Evolutionary conservation across 2,797 vertebrate species (phyloP), one percentile per base, ranked within the genome.

Genomic region (Saxicola maurus): DNA sequence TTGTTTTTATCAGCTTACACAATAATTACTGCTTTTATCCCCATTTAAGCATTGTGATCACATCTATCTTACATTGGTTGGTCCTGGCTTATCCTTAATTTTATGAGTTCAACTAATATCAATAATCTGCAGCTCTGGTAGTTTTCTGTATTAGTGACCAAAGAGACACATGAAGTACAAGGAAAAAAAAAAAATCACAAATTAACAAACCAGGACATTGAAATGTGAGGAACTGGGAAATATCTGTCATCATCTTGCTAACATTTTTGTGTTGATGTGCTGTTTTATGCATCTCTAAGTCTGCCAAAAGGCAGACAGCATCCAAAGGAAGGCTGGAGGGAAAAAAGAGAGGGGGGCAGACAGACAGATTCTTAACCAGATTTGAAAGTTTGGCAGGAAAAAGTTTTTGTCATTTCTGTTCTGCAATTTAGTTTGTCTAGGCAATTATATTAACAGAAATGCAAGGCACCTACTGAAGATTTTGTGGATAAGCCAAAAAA

Each of bases 391-490:
- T 94, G 72, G 76, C 81, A 94, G 82, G 79, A 84, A 82, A 86
- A 91, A 64, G 17, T 40, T 84, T 95, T 94, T 92, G 45, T 90
- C 86, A 91, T 94, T 96, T 94, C 73, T 95, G 65, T 94, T 95
- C 93, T 91, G 85, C 49, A 84, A 65, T 91, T 92, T 93, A 90
- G 46, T 68, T 91, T 91, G 43, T 66, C 79, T 89, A 74, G 67
- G 73, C 85, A 95, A 96, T 94, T 95, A 75, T 68, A 88, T 82
- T 89, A 94, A 78, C 80, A 92, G 93, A 94, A 96, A 92, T 86
- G 55, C 33, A 91, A 92, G 87, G 53, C 75, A 84, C 53, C 76
- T 94, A 92, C 86, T 73, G 71, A 91, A 94, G 57, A 82, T 76
- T 57, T 79, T 77, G 48, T 57, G 67, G 73, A 92, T 62, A 75